These are phyloP conservation scores for Lonchura striata DNA, from an alignment of 2,113 vertebrate species.

Conservation along the genomic window DNA sequence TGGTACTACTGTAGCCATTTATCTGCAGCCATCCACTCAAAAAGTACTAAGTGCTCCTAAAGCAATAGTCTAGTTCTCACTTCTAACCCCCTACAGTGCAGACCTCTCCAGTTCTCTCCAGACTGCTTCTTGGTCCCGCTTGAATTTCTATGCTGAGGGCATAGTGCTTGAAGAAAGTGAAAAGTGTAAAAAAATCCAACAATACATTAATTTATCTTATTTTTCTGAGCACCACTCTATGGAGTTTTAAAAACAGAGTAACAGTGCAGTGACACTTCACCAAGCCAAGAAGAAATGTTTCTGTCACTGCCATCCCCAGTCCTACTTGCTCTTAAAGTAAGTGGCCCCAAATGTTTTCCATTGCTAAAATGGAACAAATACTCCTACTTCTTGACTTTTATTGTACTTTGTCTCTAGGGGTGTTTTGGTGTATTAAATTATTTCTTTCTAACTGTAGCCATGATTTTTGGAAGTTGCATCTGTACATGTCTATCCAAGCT, in stretches of 20 bases:
- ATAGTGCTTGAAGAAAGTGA: neutral
- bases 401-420: neutral
- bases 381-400: neutral
- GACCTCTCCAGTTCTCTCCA: neutral
- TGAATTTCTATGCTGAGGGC: neutral
- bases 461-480: neutral
- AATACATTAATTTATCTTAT: neutral
- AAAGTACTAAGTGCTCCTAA: neutral
- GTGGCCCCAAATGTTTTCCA: neutral
- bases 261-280: neutral
- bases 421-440: neutral
- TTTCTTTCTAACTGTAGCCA: neutral
- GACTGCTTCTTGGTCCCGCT: neutral
- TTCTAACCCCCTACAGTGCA: neutral
- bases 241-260: neutral
- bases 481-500: neutral
- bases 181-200: neutral
- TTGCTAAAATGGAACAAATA: neutral
- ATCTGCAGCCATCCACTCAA: neutral
- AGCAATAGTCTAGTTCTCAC: neutral
- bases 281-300: neutral
- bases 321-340: neutral
- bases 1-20: neutral
- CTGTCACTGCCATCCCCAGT: rapidly evolving
- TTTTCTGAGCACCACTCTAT: neutral